A percentile compares a stretch with the other conserved stretches of the same genome.
Evolutionary conservation across 2,888 invertebrate genomes (phyloP).

Genomic region (Chrysomela aeneicollis): DNA sequence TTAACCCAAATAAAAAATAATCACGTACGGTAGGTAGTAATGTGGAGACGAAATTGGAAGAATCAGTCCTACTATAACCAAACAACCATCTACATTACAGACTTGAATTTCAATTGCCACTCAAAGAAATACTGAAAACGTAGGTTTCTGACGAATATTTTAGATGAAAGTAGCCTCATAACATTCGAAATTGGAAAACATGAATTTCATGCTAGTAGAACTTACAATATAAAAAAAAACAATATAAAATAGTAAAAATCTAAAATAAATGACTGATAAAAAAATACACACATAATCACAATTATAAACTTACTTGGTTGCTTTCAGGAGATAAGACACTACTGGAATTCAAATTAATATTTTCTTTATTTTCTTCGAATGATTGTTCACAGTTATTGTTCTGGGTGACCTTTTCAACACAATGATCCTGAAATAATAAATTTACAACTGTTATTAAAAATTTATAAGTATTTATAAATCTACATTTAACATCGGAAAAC

Average conservation of each 20-base stretch:
- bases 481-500: no score
- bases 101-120: no score
- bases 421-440: constrained; percentile 38
- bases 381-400: constrained; percentile 48
- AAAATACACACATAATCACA: background rate
- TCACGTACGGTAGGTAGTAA: no score
- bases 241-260: background rate
- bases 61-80: background rate
- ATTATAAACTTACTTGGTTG: constrained; percentile 37
- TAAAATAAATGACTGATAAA: constrained; percentile 7
- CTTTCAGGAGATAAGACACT: constrained; percentile 38
- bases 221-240: no score
- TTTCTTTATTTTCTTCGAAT: constrained; percentile 45
- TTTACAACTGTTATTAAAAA: background rate
- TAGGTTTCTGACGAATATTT: background rate
- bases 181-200: background rate
- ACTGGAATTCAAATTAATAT: constrained; percentile 39
- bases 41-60: no score
- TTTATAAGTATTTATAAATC: no score
- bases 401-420: constrained; percentile 46
- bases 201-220: background rate
- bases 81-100: background rate
- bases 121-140: background rate
- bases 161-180: background rate
- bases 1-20: no score